Percentiles rank a stretch among this genome's conserved stretches.
Evolutionary conservation across 2,113 vertebrate genomes (phyloP).

Genomic region (Pithys albifrons): DNA sequence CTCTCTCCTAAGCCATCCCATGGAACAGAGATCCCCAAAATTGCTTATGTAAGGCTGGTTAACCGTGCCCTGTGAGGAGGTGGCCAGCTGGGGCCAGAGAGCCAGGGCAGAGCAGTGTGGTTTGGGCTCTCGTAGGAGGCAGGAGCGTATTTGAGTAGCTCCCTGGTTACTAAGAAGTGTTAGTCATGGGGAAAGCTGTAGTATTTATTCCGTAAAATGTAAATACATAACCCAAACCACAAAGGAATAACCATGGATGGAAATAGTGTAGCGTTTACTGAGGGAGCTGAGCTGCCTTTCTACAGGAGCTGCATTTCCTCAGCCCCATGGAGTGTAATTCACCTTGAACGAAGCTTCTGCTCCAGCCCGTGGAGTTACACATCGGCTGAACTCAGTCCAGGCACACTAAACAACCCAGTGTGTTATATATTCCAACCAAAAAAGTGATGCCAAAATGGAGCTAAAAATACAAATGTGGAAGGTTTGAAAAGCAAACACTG

Average conservation of each 20-base stretch:
- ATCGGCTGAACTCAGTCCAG: conserved; percentile 33
- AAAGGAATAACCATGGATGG: conserved; percentile 46
- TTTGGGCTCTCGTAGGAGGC: conserved; percentile 59
- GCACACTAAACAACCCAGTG: conserved; percentile 38
- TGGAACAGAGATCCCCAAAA: background rate
- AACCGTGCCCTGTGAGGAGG: background rate
- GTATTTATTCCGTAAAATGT: conserved; percentile 66
- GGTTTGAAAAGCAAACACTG: conserved; percentile 58
- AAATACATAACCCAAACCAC: conserved; percentile 72
- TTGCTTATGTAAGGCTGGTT: background rate
- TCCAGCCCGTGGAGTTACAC: conserved; percentile 36
- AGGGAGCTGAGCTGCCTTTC: conserved; percentile 36
- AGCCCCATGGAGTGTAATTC: conserved; percentile 43
- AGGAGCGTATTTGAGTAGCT: conserved; percentile 40
- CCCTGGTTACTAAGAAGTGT: conserved; percentile 59
- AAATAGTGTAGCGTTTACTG: conserved; percentile 57
- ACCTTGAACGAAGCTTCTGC: conserved; percentile 50
- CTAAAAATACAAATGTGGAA: conserved; percentile 68
- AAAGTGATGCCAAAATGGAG: conserved; percentile 48
- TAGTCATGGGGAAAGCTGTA: conserved; percentile 68
- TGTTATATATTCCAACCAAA: conserved; percentile 61
- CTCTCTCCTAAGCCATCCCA: background rate
- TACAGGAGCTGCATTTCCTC: conserved; percentile 58
- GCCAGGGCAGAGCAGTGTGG: background rate
- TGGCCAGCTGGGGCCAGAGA: conserved; percentile 43